phyloP scores from a whole-genome alignment of 1,140 invertebrate genomes.

The Amyelois transitella region DNA sequence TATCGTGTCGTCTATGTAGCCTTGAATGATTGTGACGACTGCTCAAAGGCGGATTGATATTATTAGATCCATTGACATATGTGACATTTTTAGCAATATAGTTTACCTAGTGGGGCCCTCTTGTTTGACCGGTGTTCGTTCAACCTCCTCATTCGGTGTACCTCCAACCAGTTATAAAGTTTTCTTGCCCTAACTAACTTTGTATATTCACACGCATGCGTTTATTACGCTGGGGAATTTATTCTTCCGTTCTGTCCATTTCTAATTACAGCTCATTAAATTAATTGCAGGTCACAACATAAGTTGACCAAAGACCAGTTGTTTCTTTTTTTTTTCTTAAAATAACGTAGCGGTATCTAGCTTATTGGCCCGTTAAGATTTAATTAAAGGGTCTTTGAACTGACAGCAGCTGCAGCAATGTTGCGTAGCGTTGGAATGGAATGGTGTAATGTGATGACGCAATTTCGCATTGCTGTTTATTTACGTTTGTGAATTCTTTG shows the following conservation, averaged over 20 bases:
- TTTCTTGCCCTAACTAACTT: no score
- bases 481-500: not conserved
- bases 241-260: not conserved
- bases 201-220: not conserved
- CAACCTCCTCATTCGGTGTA: no score
- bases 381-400: constrained; percentile 40
- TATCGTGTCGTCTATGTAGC: constrained; percentile 8
- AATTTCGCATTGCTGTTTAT: not conserved
- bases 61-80: not conserved
- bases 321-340: no score
- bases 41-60: not conserved
- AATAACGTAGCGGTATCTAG: not conserved
- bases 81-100: not conserved
- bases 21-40: not conserved
- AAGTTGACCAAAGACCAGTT: not conserved
- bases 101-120: not conserved
- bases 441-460: constrained; percentile 4
- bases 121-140: no score
- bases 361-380: not conserved
- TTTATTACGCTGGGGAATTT: not conserved
- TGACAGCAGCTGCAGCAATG: constrained; percentile 14
- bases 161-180: no score
- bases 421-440: constrained; percentile 7
- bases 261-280: not conserved
- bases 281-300: not conserved